phyloP scores from a whole-genome alignment of 2,113 vertebrate species.

The Podiceps cristatus region DNA sequence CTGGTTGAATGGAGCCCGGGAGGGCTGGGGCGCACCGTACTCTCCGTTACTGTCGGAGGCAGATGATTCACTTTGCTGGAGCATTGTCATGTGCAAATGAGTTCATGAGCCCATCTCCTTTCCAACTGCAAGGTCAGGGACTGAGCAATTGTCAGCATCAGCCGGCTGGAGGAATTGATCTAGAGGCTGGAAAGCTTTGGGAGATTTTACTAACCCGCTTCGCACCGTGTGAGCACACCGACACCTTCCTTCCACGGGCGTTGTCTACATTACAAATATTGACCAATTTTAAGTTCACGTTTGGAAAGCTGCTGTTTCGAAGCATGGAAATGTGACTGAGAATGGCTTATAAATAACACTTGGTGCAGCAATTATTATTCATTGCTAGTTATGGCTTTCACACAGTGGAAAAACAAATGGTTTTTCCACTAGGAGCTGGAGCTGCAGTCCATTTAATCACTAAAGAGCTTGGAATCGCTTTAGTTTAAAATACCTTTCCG shows the following conservation, averaged over 20 bases:
- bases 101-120: constrained; percentile 79
- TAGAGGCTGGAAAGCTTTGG: constrained; percentile 35
- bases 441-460: constrained; percentile 44
- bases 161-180: constrained; percentile 70
- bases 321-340: constrained; percentile 49
- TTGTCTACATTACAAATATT: constrained; percentile 57
- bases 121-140: constrained; percentile 75
- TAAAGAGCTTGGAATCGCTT: constrained; percentile 56
- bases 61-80: constrained; percentile 81
- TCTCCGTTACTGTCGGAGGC: constrained; percentile 76
- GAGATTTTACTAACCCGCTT: constrained; percentile 45
- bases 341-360: constrained; percentile 64
- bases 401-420: constrained; percentile 68
- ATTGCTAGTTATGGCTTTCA: constrained; percentile 64
- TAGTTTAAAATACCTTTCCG: constrained; percentile 60
- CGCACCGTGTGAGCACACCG: background rate
- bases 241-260: constrained; percentile 38
- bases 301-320: constrained; percentile 51
- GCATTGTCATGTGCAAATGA: constrained; percentile 81
- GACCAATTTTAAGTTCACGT: constrained; percentile 40
- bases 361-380: constrained; percentile 53
- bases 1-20: constrained; percentile 70
- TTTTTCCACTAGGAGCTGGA: constrained; percentile 57
- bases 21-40: constrained; percentile 62
- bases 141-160: constrained; percentile 76